Base-by-base conservation (phyloP, 2,888 invertebrate genomes). In the Papilio gigon region DNA sequence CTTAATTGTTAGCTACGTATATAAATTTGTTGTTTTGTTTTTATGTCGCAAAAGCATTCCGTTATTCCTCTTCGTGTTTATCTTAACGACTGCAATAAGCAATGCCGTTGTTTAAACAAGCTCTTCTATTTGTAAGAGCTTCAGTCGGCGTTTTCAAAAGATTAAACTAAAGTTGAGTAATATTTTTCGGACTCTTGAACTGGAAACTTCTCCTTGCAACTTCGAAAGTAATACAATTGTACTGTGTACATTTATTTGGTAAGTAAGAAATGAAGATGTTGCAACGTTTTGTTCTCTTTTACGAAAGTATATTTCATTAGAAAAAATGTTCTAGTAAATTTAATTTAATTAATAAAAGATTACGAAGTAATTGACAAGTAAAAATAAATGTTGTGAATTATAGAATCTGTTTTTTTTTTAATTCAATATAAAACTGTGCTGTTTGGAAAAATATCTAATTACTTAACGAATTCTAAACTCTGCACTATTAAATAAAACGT, bases 141-240 rank as follows among this genome's bases (percentile, higher is more conserved):
- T 30, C 53, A 61, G 61, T 53, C 61, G 53, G 40, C 61, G 67
- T 67, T 67, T 67, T 67, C 67, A 53, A 67, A 67, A 67, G 67
- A 67, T 67, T 67, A 67, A 67, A 35, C 67, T 67, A 67, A 67
- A 61, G 61, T 67, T 61, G 40, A 61, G 53, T 67, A 61, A 67
- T 67, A 67, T 67, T 67, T 66, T 67, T 67, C 60, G 50, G 61
- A 61, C 61, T 50, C 61, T 60, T 47, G 47, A 22, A 50, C 59
- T 67, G 20, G 61, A 67, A 65, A 67, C 60, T 67, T 61, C 25
- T 35, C 47, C 60, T 60, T 60, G 50, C 53, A 53, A 30, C 53
- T 53, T 53, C 30, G 6, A 37, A 60, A 40, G 60, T 60, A 60
- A 60, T 37, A 60, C 60, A 60, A 60, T 40, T 40, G 60, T 60